These are phyloP conservation scores for Plagodis dolabraria DNA, from an alignment of 2,888 invertebrate species.

Conservation along the genomic window DNA sequence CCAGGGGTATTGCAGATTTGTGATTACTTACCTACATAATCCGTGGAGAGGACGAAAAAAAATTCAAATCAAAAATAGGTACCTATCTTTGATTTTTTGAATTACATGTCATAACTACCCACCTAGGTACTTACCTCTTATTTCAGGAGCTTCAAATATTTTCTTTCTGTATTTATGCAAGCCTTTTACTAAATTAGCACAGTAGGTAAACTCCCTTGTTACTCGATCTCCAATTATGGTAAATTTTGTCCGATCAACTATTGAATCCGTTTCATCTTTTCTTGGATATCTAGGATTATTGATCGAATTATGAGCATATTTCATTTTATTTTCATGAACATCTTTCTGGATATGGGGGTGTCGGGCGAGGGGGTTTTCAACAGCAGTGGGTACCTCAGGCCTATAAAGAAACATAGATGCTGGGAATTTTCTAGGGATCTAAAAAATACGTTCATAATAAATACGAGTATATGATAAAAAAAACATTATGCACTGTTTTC, in stretches of 20 bases:
- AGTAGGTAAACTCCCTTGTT: slow-evolving; percentile 68
- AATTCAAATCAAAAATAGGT: too few species aligned
- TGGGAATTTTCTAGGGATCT: too few species aligned
- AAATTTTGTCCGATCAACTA: slow-evolving; percentile 51
- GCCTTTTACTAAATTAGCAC: slow-evolving; percentile 58
- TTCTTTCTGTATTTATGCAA: slow-evolving; percentile 65
- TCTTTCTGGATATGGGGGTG: slow-evolving; percentile 65
- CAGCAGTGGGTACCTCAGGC: slow-evolving; percentile 36
- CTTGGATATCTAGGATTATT: slow-evolving; percentile 62
- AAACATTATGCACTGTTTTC: too few species aligned
- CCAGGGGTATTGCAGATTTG: too few species aligned
- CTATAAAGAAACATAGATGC: slow-evolving; percentile 47
- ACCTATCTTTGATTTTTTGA: too few species aligned
- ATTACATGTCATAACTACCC: slow-evolving; percentile 1
- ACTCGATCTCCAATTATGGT: slow-evolving; percentile 67
- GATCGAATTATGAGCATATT: slow-evolving; percentile 69
- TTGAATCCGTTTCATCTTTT: slow-evolving; percentile 41
- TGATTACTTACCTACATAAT: too few species aligned
- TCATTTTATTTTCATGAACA: slow-evolving; percentile 48
- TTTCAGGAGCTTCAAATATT: slow-evolving; percentile 60
- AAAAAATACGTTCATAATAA: too few species aligned
- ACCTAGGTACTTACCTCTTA: slow-evolving; percentile 55
- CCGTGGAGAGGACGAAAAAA: too few species aligned
- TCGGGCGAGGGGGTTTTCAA: slow-evolving; percentile 38
- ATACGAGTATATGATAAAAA: too few species aligned